Percentiles rank a stretch among this genome's conserved stretches.
phyloP scores from a whole-genome alignment of 2,888 invertebrate genomes.

The Erebia palarica region DNA sequence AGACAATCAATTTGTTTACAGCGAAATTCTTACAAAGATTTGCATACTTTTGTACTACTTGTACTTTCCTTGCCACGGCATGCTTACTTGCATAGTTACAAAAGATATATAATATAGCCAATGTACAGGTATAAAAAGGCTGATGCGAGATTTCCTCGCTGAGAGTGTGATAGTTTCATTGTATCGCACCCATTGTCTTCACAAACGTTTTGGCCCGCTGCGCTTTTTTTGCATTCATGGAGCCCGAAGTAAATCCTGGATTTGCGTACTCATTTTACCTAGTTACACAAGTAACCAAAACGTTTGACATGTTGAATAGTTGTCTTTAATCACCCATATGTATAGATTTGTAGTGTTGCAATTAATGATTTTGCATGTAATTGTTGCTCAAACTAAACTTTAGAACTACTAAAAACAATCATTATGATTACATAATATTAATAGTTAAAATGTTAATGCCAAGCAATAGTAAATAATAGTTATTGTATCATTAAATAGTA shows the following conservation, averaged over 20 bases:
- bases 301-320: slow-evolving; percentile 22
- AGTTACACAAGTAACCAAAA: slow-evolving; percentile 18
- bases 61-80: background rate
- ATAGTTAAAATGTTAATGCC: background rate
- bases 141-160: slow-evolving; percentile 19
- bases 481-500: background rate
- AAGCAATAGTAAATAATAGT: background rate
- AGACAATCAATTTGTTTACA: background rate
- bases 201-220: slow-evolving; percentile 29
- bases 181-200: slow-evolving; percentile 16
- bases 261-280: no score
- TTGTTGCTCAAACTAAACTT: slow-evolving; percentile 1
- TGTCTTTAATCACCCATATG: slow-evolving; percentile 10
- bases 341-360: slow-evolving; percentile 20
- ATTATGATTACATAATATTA: background rate
- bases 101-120: background rate
- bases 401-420: background rate
- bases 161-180: slow-evolving; percentile 22
- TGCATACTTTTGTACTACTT: background rate
- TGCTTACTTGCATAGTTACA: background rate
- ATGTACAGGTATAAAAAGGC: background rate
- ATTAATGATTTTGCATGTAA: slow-evolving; percentile 17
- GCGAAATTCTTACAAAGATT: background rate
- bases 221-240: slow-evolving; percentile 10
- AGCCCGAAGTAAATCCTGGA: background rate